Evolutionary conservation across 37 sponge, comb jelly and placozoan genomes (phyloP).

Genomic region (Bolinopsis microptera): DNA sequence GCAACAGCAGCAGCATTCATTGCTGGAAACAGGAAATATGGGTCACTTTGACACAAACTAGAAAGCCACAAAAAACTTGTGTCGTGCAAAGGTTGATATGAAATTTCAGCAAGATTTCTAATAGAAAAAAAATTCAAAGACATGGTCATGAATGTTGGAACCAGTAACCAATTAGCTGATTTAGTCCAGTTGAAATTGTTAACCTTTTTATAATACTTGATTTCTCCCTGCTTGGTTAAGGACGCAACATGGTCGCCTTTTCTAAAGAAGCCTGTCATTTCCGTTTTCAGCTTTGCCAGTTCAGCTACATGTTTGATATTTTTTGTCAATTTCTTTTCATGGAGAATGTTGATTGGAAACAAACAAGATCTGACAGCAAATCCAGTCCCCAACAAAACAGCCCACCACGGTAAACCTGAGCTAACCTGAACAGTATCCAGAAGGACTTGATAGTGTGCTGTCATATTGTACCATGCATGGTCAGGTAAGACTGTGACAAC

Average conservation of each 20-base stretch:
- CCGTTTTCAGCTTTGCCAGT: not conserved
- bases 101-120: not conserved
- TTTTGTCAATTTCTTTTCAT: conserved; percentile 11
- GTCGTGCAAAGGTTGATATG: conserved; percentile 1
- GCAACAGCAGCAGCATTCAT: not conserved
- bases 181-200: conserved; percentile 47
- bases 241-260: conserved; percentile 8
- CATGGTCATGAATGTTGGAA: not conserved
- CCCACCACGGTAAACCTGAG: conserved; percentile 59
- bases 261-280: not conserved
- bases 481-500: not conserved
- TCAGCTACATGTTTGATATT: not conserved
- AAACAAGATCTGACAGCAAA: not conserved
- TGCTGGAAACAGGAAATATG: not conserved
- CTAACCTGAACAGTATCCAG: conserved; percentile 26
- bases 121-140: not conserved
- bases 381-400: conserved; percentile 1
- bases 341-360: not conserved
- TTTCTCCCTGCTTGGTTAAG: not conserved
- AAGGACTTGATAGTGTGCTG: not conserved
- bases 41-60: not conserved
- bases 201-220: not conserved
- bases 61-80: conserved; percentile 24
- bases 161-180: not conserved
- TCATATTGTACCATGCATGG: not conserved